phyloP scores from a whole-genome alignment of 2,113 vertebrate genomes.

The Rostratula benghalensis region DNA sequence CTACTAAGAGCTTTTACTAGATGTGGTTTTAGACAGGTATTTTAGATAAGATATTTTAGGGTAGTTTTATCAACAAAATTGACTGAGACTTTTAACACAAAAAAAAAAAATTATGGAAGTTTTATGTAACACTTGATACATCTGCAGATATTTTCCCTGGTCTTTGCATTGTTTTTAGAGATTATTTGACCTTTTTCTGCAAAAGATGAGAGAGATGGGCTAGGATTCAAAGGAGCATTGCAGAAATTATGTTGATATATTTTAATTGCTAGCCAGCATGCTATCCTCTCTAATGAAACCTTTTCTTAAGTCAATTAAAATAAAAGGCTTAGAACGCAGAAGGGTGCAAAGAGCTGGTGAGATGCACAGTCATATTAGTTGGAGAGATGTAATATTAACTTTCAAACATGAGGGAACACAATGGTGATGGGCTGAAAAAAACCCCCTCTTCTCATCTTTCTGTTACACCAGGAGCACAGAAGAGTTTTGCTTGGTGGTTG shows the following conservation, averaged over 20 bases:
- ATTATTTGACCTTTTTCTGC: not conserved
- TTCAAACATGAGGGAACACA: not conserved
- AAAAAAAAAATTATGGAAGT: not conserved
- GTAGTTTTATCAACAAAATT: not conserved
- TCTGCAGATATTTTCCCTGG: not conserved
- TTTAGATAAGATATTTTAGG: not conserved
- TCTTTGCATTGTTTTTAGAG: not conserved
- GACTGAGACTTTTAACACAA: not conserved
- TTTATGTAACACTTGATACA: not conserved
- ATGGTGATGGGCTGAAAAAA: not conserved
- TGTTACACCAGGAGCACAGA: not conserved
- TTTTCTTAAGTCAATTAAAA: constrained; percentile 22
- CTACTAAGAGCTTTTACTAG: not conserved
- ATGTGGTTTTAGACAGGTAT: not conserved
- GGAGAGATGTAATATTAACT: not conserved
- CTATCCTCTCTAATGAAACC: not conserved
- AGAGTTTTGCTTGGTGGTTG: not conserved
- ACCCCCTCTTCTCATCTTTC: not conserved
- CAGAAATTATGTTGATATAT: not conserved
- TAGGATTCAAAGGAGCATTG: not conserved
- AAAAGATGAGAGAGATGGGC: not conserved
- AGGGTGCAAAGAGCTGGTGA: not conserved
- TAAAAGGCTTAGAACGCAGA: constrained; percentile 26
- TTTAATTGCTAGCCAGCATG: not conserved
- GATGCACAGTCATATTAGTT: not conserved